A percentile compares a stretch with the other conserved stretches of the same genome.
These are phyloP conservation scores for Blastobasis lacticolella DNA, from an alignment of 2,888 invertebrate genomes.

Conservation along the genomic window DNA sequence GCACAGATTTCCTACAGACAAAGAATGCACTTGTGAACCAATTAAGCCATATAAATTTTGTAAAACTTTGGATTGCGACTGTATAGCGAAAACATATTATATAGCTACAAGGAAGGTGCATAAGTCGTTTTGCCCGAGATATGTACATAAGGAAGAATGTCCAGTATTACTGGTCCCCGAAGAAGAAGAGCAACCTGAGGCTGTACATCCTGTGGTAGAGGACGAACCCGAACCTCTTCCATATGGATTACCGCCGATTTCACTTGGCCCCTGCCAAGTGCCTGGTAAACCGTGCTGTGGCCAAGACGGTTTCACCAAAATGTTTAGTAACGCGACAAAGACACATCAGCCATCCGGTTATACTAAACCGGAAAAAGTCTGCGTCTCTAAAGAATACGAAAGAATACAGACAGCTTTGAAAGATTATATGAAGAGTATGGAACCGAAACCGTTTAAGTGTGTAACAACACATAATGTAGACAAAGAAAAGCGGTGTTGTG, in stretches of 20 bases:
- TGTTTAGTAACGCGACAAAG: constrained; percentile 52
- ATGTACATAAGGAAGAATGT: constrained; percentile 51
- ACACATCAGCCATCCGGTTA: constrained; percentile 50
- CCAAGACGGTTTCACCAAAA: constrained; percentile 62
- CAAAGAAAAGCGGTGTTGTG: constrained; percentile 60
- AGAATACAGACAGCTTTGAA: constrained; percentile 60
- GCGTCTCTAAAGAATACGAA: constrained; percentile 63
- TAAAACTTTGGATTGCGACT: constrained; percentile 58
- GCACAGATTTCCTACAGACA: constrained; percentile 24
- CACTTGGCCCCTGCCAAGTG: constrained; percentile 61
- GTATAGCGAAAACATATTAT: constrained; percentile 41
- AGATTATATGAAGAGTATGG: constrained; percentile 53
- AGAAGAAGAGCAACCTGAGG: constrained; percentile 46
- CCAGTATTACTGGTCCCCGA: constrained; percentile 39
- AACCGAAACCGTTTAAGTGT: constrained; percentile 53
- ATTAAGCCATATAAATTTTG: constrained; percentile 52
- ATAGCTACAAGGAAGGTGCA: constrained; percentile 45
- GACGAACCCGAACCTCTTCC: constrained; percentile 53
- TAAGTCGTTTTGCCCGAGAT: constrained; percentile 54
- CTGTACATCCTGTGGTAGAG: constrained; percentile 30
- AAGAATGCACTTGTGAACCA: constrained; percentile 58
- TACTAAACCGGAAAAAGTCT: constrained; percentile 58
- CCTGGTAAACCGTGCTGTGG: constrained; percentile 57
- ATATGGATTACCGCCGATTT: constrained; percentile 59
- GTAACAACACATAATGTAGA: constrained; percentile 55